These are phyloP conservation scores for Anoncus sp. DNA, from an alignment of 2,888 invertebrate genomes.

Conservation along the genomic window DNA sequence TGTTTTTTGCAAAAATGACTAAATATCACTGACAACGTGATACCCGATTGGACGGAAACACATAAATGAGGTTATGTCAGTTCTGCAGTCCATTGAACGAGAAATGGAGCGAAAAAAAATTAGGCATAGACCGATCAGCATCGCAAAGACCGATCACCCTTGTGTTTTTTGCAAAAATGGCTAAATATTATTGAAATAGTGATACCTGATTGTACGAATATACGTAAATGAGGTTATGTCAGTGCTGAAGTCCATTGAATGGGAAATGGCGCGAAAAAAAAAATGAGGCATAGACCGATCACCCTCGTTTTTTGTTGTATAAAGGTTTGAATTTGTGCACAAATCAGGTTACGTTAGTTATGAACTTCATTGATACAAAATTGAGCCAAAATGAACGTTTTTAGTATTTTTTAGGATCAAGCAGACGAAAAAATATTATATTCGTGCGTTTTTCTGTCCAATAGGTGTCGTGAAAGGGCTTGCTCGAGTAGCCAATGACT, in stretches of 20 bases:
- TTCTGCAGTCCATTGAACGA: no score
- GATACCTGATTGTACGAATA: not conserved
- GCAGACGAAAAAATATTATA: no score
- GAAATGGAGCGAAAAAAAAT: no score
- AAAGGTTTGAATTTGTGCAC: not conserved
- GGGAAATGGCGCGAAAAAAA: not conserved
- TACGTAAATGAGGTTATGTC: not conserved
- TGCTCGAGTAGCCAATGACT: slow-evolving; percentile 23
- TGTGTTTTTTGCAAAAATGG: not conserved
- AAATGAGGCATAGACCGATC: no score
- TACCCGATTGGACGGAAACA: no score
- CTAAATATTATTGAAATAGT: not conserved
- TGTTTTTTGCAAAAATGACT: no score
- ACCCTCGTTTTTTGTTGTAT: no score
- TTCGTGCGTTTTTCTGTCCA: slow-evolving; percentile 12
- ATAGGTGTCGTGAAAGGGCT: slow-evolving; percentile 5
- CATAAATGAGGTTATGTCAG: no score
- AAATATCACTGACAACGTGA: no score
- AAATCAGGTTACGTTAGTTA: not conserved
- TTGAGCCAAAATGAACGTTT: not conserved
- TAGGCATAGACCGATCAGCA: not conserved
- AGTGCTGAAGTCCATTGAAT: not conserved
- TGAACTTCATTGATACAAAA: not conserved
- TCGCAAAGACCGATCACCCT: not conserved
- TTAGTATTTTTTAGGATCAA: no score